Conservation (phyloP, 1,140 invertebrate species). For the Anastrepha ludens region DNA sequence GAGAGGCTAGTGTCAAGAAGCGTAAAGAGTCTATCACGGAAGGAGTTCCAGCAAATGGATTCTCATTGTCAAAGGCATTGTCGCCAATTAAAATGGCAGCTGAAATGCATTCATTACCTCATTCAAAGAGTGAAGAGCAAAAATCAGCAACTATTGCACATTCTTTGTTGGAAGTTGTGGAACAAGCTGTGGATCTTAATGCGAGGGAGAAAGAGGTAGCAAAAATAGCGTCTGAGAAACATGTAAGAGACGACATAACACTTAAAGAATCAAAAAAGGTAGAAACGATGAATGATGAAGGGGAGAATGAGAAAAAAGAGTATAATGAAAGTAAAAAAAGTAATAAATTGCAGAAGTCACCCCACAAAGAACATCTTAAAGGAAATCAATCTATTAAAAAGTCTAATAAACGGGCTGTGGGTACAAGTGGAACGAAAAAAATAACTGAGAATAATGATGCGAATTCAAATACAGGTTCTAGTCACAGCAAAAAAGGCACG, state of each 20-base stretch:
- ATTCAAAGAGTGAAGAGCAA: neutral
- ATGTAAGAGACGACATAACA: neutral
- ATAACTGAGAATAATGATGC: no score
- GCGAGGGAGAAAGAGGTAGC: no score
- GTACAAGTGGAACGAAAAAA: neutral
- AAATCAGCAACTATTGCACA: neutral
- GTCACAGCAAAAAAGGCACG: no score
- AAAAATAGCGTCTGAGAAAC: neutral
- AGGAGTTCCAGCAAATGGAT: neutral
- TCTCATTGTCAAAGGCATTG: conserved; percentile 4
- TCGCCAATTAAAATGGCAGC: conserved; percentile 31
- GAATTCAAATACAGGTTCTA: no score
- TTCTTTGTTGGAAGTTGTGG: neutral
- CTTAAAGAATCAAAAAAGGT: neutral
- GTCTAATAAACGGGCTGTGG: neutral
- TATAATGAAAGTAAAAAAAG: neutral
- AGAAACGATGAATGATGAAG: neutral
- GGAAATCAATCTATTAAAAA: neutral
- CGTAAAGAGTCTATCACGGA: neutral
- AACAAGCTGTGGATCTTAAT: conserved; percentile 22
- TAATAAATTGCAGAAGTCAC: neutral
- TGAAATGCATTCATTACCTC: neutral
- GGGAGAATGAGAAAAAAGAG: neutral
- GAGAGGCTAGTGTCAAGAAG: neutral
- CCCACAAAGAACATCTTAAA: neutral